Evolutionary conservation across 2,888 invertebrate species (phyloP).

Genomic region (Athrips mouffetella): DNA sequence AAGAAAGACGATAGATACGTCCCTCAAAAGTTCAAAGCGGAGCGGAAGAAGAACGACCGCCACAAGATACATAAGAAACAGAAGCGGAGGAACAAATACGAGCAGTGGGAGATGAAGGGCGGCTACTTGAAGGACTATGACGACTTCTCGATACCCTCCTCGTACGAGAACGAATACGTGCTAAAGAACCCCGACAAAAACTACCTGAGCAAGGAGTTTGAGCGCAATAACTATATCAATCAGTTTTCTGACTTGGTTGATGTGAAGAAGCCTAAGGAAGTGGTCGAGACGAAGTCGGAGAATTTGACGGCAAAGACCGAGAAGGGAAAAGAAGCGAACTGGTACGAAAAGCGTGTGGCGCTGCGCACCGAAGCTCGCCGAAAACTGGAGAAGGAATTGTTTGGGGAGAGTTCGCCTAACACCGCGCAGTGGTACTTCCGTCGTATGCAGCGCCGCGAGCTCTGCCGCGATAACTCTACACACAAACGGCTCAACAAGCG

Average conservation of each 20-base stretch:
- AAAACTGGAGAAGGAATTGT: constrained; percentile 54
- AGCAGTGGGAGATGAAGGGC: constrained; percentile 69
- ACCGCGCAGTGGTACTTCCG: constrained; percentile 70
- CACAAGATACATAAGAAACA: constrained; percentile 61
- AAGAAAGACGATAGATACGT: constrained; percentile 63
- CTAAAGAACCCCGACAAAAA: constrained; percentile 39
- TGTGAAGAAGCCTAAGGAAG: constrained; percentile 9
- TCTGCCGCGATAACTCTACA: constrained; percentile 62
- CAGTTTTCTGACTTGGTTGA: constrained; percentile 34
- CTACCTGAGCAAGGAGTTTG: constrained; percentile 32
- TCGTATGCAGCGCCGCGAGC: constrained; percentile 67
- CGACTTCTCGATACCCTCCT: constrained; percentile 46
- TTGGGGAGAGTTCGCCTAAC: constrained; percentile 50
- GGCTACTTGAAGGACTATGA: constrained; percentile 64
- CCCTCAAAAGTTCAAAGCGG: constrained; percentile 48
- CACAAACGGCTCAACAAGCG: constrained; percentile 51
- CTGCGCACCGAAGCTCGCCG: constrained; percentile 59
- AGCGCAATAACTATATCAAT: constrained; percentile 33
- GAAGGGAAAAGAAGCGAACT: constrained; percentile 39
- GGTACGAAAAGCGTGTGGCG: constrained; percentile 60
- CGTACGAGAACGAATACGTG: constrained; percentile 42
- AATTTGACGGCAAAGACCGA: constrained; percentile 19
- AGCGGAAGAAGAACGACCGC: constrained; percentile 56
- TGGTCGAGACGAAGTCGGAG: constrained; percentile 21
- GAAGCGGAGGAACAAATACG: constrained; percentile 64